Percentiles rank a stretch among this genome's conserved stretches.
phyloP scores from a whole-genome alignment of 2,113 vertebrate genomes.

The Ceratotherium simum region DNA sequence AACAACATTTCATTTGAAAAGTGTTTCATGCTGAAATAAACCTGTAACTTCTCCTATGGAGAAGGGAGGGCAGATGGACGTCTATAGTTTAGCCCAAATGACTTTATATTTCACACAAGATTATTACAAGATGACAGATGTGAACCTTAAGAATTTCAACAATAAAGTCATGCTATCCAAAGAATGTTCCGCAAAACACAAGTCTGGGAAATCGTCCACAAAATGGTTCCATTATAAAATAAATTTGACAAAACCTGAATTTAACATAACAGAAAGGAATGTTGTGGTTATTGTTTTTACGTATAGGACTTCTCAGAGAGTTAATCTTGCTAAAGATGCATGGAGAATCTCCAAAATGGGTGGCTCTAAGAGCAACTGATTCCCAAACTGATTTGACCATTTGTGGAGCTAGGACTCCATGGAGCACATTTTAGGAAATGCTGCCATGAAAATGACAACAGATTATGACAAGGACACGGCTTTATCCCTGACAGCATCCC shows the following conservation, averaged over 20 bases:
- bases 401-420: background rate
- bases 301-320: background rate
- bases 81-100: background rate
- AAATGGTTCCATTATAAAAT: constrained; percentile 15
- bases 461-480: background rate
- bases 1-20: constrained; percentile 65
- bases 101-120: constrained; percentile 48
- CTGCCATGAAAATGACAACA: background rate
- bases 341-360: background rate
- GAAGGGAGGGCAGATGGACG: background rate
- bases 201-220: constrained; percentile 24
- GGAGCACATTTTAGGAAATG: background rate
- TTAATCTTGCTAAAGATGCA: background rate
- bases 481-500: background rate
- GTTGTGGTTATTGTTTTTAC: background rate
- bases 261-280: constrained; percentile 3
- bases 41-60: constrained; percentile 53
- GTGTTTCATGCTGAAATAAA: constrained; percentile 67
- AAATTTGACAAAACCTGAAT: constrained; percentile 25
- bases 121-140: constrained; percentile 43
- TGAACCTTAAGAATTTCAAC: constrained; percentile 59
- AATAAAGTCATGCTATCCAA: constrained; percentile 44
- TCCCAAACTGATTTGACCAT: background rate
- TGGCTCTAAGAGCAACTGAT: background rate
- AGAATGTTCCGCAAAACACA: constrained; percentile 46